A percentile compares a stretch with the other conserved stretches of the same genome.
Conservation (phyloP, 2,797 vertebrate species). For the Periophthalmus magnuspinnatus region DNA sequence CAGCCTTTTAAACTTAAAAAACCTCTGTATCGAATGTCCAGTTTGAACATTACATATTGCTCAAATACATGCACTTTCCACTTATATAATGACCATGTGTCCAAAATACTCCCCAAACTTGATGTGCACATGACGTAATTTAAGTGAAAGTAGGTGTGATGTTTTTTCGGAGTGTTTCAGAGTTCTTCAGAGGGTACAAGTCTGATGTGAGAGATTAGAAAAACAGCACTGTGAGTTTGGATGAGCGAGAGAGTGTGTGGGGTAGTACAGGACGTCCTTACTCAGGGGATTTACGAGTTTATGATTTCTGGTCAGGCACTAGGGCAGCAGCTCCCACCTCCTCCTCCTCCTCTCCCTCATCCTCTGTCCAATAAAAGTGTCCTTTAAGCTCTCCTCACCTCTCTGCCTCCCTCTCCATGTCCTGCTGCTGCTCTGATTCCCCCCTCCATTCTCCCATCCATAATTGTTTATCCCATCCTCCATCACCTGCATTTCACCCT, state of each 20-base stretch:
- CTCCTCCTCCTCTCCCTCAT: conserved; percentile 48
- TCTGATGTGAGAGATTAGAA: conserved; percentile 45
- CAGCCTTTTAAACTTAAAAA: too few relatives aligned
- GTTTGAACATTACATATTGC: not conserved
- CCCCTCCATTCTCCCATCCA: conserved; percentile 1
- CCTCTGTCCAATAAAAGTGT: conserved; percentile 49
- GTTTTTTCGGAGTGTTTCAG: conserved; percentile 18
- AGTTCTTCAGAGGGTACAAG: conserved; percentile 33
- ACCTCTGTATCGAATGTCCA: not conserved
- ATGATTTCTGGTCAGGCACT: conserved; percentile 59
- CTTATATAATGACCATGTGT: not conserved
- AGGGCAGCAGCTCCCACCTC: conserved; percentile 53
- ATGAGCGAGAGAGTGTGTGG: conserved; percentile 17
- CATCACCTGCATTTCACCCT: not conserved
- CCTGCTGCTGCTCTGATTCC: conserved; percentile 3
- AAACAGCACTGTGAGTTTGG: conserved; percentile 5
- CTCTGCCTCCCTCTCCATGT: conserved; percentile 10
- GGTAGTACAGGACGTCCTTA: conserved; percentile 58
- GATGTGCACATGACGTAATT: not conserved
- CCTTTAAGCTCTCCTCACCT: conserved; percentile 43
- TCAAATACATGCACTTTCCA: too few relatives aligned
- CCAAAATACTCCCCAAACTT: not conserved
- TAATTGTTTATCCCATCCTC: conserved; percentile 13
- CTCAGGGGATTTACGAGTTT: conserved; percentile 59
- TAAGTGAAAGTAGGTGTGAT: conserved; percentile 22